Conservation (phyloP, 2,797 vertebrate genomes). For the Gymnoscopelus braueri region DNA sequence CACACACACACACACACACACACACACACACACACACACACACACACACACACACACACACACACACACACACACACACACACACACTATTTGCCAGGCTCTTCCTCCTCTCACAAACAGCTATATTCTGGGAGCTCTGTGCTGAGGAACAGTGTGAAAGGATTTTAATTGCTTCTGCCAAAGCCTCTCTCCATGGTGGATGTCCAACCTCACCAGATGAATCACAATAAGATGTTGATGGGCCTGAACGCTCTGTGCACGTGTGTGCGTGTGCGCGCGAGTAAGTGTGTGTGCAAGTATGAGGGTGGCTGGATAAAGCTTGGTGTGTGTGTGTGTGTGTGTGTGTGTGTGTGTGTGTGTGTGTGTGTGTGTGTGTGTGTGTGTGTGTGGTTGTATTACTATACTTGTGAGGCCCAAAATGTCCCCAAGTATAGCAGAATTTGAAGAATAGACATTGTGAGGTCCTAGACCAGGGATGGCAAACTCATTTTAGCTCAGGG, state of each 20-base stretch:
- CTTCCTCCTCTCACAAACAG: not conserved
- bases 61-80: constrained; percentile 2
- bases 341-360: not conserved
- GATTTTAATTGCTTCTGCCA: not conserved
- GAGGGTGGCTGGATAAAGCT: too few species aligned
- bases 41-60: not conserved
- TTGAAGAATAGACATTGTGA: too few species aligned
- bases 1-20: not conserved
- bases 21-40: constrained; percentile 8
- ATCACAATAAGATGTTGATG: too few species aligned
- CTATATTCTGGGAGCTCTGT: not conserved
- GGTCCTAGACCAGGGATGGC: too few species aligned
- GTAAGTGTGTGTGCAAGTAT: not conserved
- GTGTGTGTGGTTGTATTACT: not conserved
- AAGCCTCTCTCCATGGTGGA: not conserved
- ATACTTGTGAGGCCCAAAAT: too few species aligned
- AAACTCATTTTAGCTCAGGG: too few species aligned
- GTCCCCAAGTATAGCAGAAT: too few species aligned
- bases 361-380: not conserved
- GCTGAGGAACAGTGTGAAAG: not conserved
- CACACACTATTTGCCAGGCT: not conserved
- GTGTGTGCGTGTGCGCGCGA: not conserved
- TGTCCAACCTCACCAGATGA: not conserved
- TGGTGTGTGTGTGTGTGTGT: too few species aligned
- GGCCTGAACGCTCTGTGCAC: not conserved